Evolutionary conservation across 2,113 vertebrate genomes (phyloP).

Genomic region (Ammodytes marinus): DNA sequence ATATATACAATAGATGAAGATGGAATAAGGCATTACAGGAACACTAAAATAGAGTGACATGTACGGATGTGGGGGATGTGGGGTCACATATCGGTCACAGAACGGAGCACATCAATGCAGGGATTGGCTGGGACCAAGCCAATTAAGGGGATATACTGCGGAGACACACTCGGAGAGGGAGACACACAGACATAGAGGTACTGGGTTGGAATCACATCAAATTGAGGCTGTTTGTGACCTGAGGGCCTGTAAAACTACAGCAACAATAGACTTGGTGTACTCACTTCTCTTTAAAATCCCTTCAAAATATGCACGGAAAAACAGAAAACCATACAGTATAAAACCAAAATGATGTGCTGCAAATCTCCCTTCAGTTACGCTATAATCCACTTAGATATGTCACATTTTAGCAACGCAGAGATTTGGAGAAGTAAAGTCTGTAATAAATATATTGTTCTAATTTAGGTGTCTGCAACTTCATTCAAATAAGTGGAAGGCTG

Average conservation of each 20-base stretch:
- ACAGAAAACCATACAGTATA: slow-evolving; percentile 7
- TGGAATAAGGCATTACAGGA: background rate
- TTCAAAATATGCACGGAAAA: background rate
- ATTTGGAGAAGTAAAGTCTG: background rate
- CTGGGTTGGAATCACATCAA: slow-evolving; percentile 45
- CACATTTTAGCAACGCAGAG: background rate
- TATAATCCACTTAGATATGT: slow-evolving; percentile 5
- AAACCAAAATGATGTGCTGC: background rate
- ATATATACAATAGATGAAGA: background rate
- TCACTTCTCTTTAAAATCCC: background rate
- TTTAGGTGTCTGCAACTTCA: slow-evolving; percentile 27
- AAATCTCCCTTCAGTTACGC: background rate
- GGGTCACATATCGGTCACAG: slow-evolving; percentile 60
- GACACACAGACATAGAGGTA: background rate
- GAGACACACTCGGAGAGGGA: slow-evolving; percentile 1
- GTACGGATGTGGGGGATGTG: background rate
- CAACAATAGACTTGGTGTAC: background rate
- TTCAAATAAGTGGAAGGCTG: slow-evolving; percentile 26
- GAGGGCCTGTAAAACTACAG: slow-evolving; percentile 28
- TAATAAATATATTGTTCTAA: slow-evolving; percentile 23
- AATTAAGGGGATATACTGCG: slow-evolving; percentile 28
- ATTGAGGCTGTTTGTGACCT: slow-evolving; percentile 50
- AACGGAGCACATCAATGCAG: slow-evolving; percentile 43
- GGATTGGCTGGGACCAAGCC: slow-evolving; percentile 14
- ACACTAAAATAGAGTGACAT: background rate